Conservation (phyloP, 2,888 invertebrate species). For the Philaethria dido region DNA sequence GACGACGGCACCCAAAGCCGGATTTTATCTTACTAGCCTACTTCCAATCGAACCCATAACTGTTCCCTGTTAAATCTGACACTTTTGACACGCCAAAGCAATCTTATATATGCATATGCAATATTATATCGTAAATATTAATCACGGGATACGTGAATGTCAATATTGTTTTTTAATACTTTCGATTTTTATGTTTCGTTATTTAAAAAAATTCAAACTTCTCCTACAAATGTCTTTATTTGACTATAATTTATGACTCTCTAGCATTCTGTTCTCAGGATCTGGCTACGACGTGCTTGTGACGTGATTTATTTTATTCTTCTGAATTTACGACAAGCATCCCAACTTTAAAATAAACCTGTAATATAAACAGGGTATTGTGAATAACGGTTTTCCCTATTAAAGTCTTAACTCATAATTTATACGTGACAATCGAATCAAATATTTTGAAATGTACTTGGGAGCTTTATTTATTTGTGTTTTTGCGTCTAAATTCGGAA, state of each 20-base stretch:
- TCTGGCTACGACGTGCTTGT: background rate
- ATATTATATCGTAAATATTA: too few species aligned
- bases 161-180: too few species aligned
- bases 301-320: background rate
- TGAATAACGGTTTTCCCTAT: background rate
- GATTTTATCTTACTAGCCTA: too few species aligned
- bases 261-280: background rate
- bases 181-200: background rate
- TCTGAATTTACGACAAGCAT: background rate
- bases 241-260: background rate
- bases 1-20: too few species aligned
- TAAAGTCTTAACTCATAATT: background rate
- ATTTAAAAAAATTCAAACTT: background rate
- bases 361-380: background rate
- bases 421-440: background rate
- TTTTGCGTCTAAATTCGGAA: background rate
- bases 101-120: too few species aligned
- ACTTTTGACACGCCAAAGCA: too few species aligned
- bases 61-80: too few species aligned
- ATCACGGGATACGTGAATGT: too few species aligned
- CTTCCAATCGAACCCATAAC: too few species aligned
- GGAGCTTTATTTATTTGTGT: background rate
- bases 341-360: background rate
- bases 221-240: background rate
- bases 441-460: constrained; percentile 1